These are phyloP conservation scores for Drosophila kanekoi DNA, from an alignment of 2,888 invertebrate genomes.

Conservation along the genomic window DNA sequence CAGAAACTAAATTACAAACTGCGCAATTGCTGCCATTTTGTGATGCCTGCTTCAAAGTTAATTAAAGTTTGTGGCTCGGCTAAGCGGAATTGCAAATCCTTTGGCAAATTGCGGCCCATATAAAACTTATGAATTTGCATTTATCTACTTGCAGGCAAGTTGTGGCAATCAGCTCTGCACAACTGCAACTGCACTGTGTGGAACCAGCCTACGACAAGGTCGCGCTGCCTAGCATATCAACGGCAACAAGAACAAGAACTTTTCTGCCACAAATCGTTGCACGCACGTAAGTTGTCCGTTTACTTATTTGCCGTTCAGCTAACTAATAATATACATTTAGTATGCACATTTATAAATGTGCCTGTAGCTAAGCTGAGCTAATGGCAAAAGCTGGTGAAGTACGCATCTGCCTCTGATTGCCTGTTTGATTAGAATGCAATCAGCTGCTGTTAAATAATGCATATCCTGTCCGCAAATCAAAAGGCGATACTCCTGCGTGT, in stretches of 20 bases:
- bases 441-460: constrained; percentile 13
- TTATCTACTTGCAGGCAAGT: constrained; percentile 1
- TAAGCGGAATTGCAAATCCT: constrained; percentile 11
- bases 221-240: constrained; percentile 13
- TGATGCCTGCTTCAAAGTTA: constrained; percentile 1
- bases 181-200: constrained; percentile 5
- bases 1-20: constrained; percentile 14
- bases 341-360: not conserved
- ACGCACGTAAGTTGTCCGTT: constrained; percentile 40
- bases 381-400: not conserved
- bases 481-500: not conserved
- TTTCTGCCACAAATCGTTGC: constrained; percentile 24
- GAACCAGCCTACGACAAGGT: constrained; percentile 19
- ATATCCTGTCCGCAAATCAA: not conserved
- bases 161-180: not conserved
- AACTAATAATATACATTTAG: not conserved
- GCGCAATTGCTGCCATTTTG: constrained; percentile 5
- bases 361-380: not conserved
- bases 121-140: constrained; percentile 6
- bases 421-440: constrained; percentile 30
- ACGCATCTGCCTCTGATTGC: constrained; percentile 13
- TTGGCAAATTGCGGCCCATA: constrained; percentile 5
- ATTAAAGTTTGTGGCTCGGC: constrained; percentile 19
- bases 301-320: not conserved
- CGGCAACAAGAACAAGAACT: constrained; percentile 8